Base-by-base conservation (phyloP, 1,140 invertebrate species). In the Pomacea maculata region DNA sequence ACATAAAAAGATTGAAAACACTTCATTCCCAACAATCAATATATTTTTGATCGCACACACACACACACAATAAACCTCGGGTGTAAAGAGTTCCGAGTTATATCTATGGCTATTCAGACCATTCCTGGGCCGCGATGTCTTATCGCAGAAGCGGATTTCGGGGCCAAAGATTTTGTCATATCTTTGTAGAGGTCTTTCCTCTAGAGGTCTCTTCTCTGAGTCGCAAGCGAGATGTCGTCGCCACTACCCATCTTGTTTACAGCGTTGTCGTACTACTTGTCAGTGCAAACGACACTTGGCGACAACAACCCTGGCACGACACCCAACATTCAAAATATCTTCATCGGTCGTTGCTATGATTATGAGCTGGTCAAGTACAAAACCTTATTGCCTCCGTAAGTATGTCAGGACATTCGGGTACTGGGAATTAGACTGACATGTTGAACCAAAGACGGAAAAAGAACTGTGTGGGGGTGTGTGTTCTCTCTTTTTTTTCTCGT, bases 331-430 rank as follows among this genome's bases (percentile, higher is more conserved):
- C 21, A 78, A n/a, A 57, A 72, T 4, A 78, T 80, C 67, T 84
- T 80, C 68, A 76, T 61, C 21, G 80, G 83, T 0, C 72, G 80
- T 25, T 82, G 83, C 45, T 82, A 75, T 70, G 80, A 82, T 61
- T 84, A 82, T 45, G 75, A 70, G 11, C 45, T 75, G 15, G 82
- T 80, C 61, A 82, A 80, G 19, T 82, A 80, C 74, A 84, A 80
- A 64, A 25, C 61, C 7, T 17, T 80, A 12, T n/a, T 82, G 52
- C 72, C 64, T 7, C n/a, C 34, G 80, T 84, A 73, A 68, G 65
- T 75, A 5, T 57, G 9, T 1, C 9, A 29, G 52, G 5, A 74
- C 15, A 6, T 6, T 6, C 57, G 2, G 57, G 9, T 3, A 61
- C 57, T 0, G 6, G 0, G 34, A 45, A 4, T 45, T 45, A 45